A percentile compares a stretch with the other conserved stretches of the same genome.
Evolutionary conservation across 2,888 invertebrate species (phyloP).

Genomic region (Torymus texanus): DNA sequence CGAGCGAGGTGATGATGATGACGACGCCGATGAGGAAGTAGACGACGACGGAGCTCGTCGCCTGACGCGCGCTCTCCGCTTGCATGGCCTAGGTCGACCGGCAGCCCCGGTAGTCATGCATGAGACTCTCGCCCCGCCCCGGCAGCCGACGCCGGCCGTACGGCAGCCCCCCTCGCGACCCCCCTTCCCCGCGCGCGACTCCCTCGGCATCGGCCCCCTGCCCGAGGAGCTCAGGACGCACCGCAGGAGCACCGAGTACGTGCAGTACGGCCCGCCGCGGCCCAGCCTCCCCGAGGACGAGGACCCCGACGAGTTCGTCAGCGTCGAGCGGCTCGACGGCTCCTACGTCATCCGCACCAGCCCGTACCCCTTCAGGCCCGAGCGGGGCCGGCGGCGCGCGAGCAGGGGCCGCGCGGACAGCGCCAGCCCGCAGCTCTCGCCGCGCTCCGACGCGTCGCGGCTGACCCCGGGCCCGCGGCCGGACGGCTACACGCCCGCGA

Average conservation of each 20-base stretch:
- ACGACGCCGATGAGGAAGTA: conserved; percentile 22
- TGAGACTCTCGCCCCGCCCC: conserved; percentile 1
- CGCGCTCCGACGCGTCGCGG: background rate
- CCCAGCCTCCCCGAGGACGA: background rate
- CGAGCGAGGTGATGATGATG: conserved; percentile 71
- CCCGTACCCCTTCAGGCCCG: conserved; percentile 69
- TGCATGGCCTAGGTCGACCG: conserved; percentile 33
- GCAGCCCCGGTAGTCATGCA: conserved; percentile 19
- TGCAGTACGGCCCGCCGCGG: background rate
- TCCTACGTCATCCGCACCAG: conserved; percentile 69
- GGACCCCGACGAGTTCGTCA: conserved; percentile 69
- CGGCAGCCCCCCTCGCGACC: background rate
- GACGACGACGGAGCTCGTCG: conserved; percentile 4
- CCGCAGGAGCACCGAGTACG: conserved; percentile 20
- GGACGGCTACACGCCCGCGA: conserved; percentile 57
- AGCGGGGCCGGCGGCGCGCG: conserved; percentile 60
- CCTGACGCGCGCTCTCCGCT: conserved; percentile 7
- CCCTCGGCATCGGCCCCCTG: background rate
- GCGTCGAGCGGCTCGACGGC: conserved; percentile 66
- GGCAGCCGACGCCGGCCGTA: conserved; percentile 26
- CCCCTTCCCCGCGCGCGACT: background rate
- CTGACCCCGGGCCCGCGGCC: background rate
- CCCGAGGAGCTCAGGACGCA: conserved; percentile 20
- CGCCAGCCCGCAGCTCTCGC: background rate
- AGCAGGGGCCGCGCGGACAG: background rate